Base-by-base conservation (phyloP, 2,888 invertebrate species). In the Pedicia rivosa region DNA sequence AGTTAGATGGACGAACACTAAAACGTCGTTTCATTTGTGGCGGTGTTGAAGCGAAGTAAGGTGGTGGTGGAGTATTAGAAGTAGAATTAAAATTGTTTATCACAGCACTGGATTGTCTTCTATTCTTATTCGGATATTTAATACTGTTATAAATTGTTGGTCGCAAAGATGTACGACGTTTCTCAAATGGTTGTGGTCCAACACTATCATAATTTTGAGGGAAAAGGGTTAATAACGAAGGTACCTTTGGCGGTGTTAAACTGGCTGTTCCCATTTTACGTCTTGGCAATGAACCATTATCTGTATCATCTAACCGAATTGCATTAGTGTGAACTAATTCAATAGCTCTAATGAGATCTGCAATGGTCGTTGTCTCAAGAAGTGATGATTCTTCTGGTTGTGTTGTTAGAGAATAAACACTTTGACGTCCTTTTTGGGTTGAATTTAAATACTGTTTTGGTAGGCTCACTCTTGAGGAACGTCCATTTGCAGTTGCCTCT, bases 341-440 rank as follows among this genome's bases (percentile, higher is more conserved):
- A 33, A 87, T 59, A 0, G 82, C 83, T 38, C 83, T 66, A 17
- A 87, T 67, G 37, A 87, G 68, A 58, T 87, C 84, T 2, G 83
- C 86, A 10, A 87, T 67, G 15, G 83, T 81, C 0, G 86, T 86
- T 48, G 82, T 76, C 56, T 86, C 86, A 38, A 86, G 61, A 9
- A 83, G 69, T 48, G 57, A 51, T 9, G 44, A 35, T 28, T 43
- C 42, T 40, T 54, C 54, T 15, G 54, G 54, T 13, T 29, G 33
- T 1, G 54, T 56, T 9, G 55, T 48, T 2, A 53, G 48, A 6
- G 56, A 54, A 36, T 56, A 70, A 30, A 65, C 50, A 45, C 64
- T 67, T 9, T 55, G 57, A 20, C 65, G 59, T 27, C 66, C 65
- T 40, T 56, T 54, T 45, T 51, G 57, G n/a, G 61, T 64, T 48